Conservation (phyloP, 2,888 invertebrate species). For the Osedax fenrisi region DNA sequence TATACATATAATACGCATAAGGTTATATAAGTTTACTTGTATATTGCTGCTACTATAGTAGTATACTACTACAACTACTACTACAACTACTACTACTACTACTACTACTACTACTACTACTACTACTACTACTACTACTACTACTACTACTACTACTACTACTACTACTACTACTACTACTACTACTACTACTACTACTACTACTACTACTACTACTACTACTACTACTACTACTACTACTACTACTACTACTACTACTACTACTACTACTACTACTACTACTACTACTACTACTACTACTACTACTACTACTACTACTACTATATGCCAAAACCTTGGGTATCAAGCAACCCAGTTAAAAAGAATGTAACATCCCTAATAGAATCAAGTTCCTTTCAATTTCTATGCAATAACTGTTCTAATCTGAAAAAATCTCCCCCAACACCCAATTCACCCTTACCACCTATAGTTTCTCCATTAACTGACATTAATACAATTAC, state of each 20-base stretch:
- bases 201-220: slow-evolving; percentile 19
- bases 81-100: slow-evolving; percentile 5
- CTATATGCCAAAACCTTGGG: no score
- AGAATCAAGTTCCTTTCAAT: no score
- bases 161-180: slow-evolving; percentile 17
- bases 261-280: slow-evolving; percentile 19
- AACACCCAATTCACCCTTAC: no score
- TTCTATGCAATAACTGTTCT: no score
- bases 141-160: slow-evolving; percentile 19
- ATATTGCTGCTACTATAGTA: neutral
- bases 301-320: slow-evolving; percentile 18
- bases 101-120: slow-evolving; percentile 21
- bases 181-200: slow-evolving; percentile 19
- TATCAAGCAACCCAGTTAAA: no score
- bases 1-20: no score
- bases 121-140: slow-evolving; percentile 19
- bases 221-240: slow-evolving; percentile 20
- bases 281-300: slow-evolving; percentile 20
- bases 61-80: no score
- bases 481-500: no score
- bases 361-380: no score
- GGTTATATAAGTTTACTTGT: no score
- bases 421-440: no score
- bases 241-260: slow-evolving; percentile 19
- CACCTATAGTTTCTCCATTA: no score